Conservation (phyloP, 2,888 invertebrate species). For the Orthosia incerta region DNA sequence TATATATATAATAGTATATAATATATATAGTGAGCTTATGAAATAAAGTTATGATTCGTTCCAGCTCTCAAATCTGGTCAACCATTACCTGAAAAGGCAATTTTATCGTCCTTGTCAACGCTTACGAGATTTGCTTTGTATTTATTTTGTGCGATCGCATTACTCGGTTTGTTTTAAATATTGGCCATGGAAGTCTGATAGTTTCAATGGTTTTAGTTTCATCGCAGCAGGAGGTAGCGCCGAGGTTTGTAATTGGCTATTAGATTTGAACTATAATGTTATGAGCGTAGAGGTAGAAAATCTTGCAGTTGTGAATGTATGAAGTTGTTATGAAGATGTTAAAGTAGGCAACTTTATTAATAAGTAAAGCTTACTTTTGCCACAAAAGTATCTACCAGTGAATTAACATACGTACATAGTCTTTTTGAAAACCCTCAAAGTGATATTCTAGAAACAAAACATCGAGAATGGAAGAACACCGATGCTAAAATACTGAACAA, state of each 20-base stretch:
- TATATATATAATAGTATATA: no score
- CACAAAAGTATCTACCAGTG: neutral
- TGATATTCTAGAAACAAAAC: neutral
- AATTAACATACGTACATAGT: no score
- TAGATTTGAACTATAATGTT: slow-evolving; percentile 25
- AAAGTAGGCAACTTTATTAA: neutral
- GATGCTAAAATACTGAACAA: neutral
- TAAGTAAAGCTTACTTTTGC: neutral
- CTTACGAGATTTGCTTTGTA: slow-evolving; percentile 5
- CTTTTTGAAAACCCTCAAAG: neutral
- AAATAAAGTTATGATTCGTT: slow-evolving; percentile 8
- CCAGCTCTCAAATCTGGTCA: slow-evolving; percentile 2
- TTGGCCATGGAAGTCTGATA: slow-evolving; percentile 22
- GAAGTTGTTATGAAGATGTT: neutral
- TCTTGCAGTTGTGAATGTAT: slow-evolving; percentile 15
- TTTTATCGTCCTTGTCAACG: slow-evolving; percentile 23
- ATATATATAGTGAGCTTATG: neutral
- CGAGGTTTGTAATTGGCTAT: slow-evolving; percentile 39
- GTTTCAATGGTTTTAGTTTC: slow-evolving; percentile 27
- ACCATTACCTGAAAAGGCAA: slow-evolving; percentile 27
- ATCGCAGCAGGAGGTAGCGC: slow-evolving; percentile 33
- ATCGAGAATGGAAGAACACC: no score
- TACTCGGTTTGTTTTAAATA: slow-evolving; percentile 27
- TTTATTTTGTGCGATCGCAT: slow-evolving; percentile 31
- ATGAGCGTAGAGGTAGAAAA: slow-evolving; percentile 14